Evolutionary conservation across 2,888 invertebrate species (phyloP), one percentile per base, ranked within the genome.

Genomic region (Oeneis ivallda): DNA sequence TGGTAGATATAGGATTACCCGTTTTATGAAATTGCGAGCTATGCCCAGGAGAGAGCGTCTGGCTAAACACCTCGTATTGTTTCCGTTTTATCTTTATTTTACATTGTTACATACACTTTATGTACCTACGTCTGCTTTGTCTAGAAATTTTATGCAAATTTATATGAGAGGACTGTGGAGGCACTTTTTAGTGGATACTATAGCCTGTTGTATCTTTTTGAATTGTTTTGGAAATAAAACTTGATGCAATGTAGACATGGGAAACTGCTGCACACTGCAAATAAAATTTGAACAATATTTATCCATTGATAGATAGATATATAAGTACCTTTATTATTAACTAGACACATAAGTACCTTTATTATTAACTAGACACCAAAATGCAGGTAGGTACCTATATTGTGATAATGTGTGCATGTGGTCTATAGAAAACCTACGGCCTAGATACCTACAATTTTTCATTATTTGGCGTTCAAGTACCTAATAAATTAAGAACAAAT

Each of bases 11-110:
- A 70, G 70, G 68, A 69, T 71, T 69, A 70, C 74, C 71, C 71
- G 71, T 85, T 86, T 86, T 85, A 86, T 83, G 88, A 88, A 89
- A 88, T 89, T 87, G 88, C 87, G 81, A 85, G 83, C 82, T 75
- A 77, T 77, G 80, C 89, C 85, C 89, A 79, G 75, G 89, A 89
- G 89, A 87, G 79, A 79, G 75, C 74, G 87, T 85, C 86, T 85
- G 85, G 80, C 89, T 88, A 85, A 89, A 87, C 87, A 86, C 84
- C 82, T 85, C 84, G 81, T 81, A 79, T 81, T 78, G 75, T 80
- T 79, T 77, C 78, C 77, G 75, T 82, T 77, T 76, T 81, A 79
- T 78, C 74, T 76, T 71, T 77, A 75, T 78, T 76, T 72, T 71
- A 67, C 67, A 65, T 69, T 70, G 71, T 70, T 71, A 75, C 71